These are phyloP conservation scores for Oncorhynchus gorbuscha DNA, from an alignment of 2,113 vertebrate genomes.

Conservation along the genomic window DNA sequence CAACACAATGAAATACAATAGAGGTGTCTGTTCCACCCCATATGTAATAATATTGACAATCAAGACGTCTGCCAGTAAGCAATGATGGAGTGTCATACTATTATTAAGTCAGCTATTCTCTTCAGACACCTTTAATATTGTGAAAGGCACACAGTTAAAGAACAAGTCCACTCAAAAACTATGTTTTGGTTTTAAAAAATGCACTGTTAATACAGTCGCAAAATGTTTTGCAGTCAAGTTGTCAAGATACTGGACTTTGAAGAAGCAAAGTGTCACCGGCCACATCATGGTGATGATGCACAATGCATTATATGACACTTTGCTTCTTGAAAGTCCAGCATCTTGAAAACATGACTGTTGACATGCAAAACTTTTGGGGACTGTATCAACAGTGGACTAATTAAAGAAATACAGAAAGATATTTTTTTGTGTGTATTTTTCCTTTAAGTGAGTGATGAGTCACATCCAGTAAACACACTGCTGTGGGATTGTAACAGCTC, in stretches of 20 bases:
- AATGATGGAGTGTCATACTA: background rate
- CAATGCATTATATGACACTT: too few species aligned
- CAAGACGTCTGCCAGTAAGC: background rate
- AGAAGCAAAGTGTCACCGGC: too few species aligned
- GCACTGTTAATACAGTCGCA: background rate
- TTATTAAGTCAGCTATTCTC: background rate
- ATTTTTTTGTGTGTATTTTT: background rate
- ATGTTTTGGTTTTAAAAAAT: too few species aligned
- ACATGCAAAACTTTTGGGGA: background rate
- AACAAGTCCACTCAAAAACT: too few species aligned
- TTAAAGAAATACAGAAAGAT: too few species aligned
- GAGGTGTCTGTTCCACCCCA: background rate
- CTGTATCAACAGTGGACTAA: background rate
- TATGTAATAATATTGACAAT: background rate
- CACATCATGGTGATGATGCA: too few species aligned
- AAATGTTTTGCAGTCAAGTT: background rate
- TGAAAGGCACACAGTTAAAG: too few species aligned
- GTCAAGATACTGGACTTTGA: too few species aligned
- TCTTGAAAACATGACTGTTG: too few species aligned
- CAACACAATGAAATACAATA: background rate
- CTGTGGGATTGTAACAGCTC: constrained; percentile 15
- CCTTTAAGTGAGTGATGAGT: background rate
- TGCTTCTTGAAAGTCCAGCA: background rate
- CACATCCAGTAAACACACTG: background rate
- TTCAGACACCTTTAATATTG: background rate